Percentiles rank a stretch among this genome's conserved stretches.
phyloP scores from a whole-genome alignment of 2,888 invertebrate species.

The Acleris literana region DNA sequence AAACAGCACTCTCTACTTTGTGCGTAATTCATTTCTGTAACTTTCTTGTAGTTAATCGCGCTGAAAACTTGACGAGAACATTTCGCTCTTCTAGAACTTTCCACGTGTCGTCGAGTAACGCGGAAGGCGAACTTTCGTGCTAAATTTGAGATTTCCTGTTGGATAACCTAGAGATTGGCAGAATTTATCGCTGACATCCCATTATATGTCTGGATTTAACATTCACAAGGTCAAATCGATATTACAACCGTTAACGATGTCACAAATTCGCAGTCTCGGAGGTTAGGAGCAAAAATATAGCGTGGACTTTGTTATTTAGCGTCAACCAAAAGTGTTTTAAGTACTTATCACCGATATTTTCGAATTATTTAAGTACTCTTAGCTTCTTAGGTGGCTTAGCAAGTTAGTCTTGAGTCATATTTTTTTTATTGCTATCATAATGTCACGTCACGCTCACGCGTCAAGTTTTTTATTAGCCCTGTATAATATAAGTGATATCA shows the following conservation, averaged over 20 bases:
- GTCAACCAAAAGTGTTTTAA: background rate
- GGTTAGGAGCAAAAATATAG: slow-evolving; percentile 39
- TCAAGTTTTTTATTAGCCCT: too few species aligned
- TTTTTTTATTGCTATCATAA: too few species aligned
- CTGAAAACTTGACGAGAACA: slow-evolving; percentile 4
- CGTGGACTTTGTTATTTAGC: slow-evolving; percentile 1
- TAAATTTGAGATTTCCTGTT: slow-evolving; percentile 23
- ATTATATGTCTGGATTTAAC: slow-evolving; percentile 41
- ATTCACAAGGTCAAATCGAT: slow-evolving; percentile 63
- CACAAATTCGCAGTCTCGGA: slow-evolving; percentile 45
- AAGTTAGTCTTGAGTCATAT: too few species aligned
- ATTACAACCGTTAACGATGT: slow-evolving; percentile 53
- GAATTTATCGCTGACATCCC: slow-evolving; percentile 45
- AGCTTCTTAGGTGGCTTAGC: too few species aligned
- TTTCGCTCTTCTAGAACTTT: slow-evolving; percentile 20
- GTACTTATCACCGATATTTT: too few species aligned
- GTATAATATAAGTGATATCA: too few species aligned
- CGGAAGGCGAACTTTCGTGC: slow-evolving; percentile 22
- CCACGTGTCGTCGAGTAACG: slow-evolving; percentile 22
- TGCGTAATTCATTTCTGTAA: background rate
- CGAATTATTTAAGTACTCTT: too few species aligned
- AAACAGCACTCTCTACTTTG: too few species aligned
- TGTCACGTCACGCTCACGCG: too few species aligned
- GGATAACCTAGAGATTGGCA: slow-evolving; percentile 27
- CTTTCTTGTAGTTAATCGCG: background rate